Evolutionary conservation across 1,140 invertebrate genomes (phyloP).

Genomic region (Coenobita brevimanus): DNA sequence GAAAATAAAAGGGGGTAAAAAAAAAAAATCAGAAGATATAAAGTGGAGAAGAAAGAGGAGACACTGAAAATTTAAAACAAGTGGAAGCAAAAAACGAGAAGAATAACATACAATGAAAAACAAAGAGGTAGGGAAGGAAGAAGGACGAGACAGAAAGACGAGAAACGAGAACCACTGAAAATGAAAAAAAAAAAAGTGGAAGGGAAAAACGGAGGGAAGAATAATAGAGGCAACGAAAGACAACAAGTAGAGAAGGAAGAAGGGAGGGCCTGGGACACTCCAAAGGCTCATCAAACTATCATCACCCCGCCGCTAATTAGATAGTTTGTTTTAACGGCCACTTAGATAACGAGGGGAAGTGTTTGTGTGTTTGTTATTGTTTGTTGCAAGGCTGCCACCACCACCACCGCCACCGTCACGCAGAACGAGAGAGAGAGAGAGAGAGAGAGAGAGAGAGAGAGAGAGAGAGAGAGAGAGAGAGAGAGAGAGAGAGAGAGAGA

Average conservation of each 20-base stretch:
- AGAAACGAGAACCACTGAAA: neutral
- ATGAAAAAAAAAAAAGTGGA: neutral
- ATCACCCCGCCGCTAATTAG: constrained; percentile 35
- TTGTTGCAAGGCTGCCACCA: constrained; percentile 9
- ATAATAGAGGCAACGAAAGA: neutral
- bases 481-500: too few species aligned
- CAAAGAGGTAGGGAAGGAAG: too few species aligned
- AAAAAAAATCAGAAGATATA: too few species aligned
- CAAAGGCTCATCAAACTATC: constrained; percentile 33
- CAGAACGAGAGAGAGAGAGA: too few species aligned
- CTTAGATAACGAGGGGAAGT: constrained; percentile 34
- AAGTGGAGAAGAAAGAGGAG: too few species aligned
- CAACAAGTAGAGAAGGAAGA: neutral
- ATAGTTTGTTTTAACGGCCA: constrained; percentile 50
- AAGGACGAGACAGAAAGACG: neutral
- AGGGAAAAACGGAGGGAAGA: neutral
- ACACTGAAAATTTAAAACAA: too few species aligned
- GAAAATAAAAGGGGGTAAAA: too few species aligned
- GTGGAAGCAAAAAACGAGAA: too few species aligned
- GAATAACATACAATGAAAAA: neutral
- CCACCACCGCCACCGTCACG: too few species aligned
- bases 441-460: too few species aligned
- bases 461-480: too few species aligned
- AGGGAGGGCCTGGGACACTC: neutral
- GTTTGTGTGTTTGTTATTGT: constrained; percentile 41